Evolutionary conservation across 2,797 vertebrate species (phyloP), one percentile per base, ranked within the genome.

Genomic region (Mycteria americana): DNA sequence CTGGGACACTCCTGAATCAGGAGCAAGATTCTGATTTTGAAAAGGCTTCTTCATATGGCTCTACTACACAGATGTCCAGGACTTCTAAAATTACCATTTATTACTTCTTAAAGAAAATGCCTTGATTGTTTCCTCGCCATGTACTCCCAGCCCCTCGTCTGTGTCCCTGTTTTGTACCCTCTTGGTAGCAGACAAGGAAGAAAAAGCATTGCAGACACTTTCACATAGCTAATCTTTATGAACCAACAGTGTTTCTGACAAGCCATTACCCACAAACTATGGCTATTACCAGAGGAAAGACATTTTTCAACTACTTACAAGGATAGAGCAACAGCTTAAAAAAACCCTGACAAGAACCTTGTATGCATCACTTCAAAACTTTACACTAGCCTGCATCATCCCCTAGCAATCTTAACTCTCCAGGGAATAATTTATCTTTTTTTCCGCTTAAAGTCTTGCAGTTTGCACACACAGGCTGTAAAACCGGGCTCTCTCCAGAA

Each of bases 221-320:
- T 87, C 90, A 92, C 85, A 63, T 9, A 95, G 74, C 89, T 95
- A 79, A 97, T 95, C 89, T 91, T 86, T 82, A 92, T 70, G 83
- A 96, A 90, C 79, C 89, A 90, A 91, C 65, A 39, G 73, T 43
- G 67, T 46, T 97, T 82, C 82, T 93, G 96, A 96, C 89, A 97
- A 91, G 85, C 73, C 89, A 95, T 96, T 96, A 93, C 91, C 85
- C 72, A 94, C 76, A 84, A 96, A 93, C 79, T 84, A 93, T 30
- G 90, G 59, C 56, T 94, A 69, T 82, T 92, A 94, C 53, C 2
- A 10, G 48, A 88, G n/a, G 68, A 95, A 93, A 95, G 57, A 39
- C 62, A 93, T 91, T 95, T 88, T 91, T 93, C 88, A 94, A 77
- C 62, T 75, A 85, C 78, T 91, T 92, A 77, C 51, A 89, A 89